These are phyloP conservation scores for Parazoanthus atlanticus DNA, from an alignment of 92 coral and sea anemone species.

Conservation along the genomic window DNA sequence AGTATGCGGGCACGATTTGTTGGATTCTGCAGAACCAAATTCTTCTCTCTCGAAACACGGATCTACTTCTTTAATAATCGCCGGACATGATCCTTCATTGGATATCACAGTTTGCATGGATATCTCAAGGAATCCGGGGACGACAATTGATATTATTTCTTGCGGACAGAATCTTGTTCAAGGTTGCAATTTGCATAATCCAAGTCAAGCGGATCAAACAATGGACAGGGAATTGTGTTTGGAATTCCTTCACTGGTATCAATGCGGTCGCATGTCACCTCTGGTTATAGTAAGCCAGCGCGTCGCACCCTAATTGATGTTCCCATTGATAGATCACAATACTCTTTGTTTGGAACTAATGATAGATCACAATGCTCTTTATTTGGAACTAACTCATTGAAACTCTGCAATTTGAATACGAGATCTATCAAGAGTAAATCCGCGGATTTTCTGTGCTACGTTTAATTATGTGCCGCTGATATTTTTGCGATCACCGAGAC, in stretches of 20 bases:
- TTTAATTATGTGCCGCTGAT: conserved; percentile 27
- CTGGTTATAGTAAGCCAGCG: conserved; percentile 46
- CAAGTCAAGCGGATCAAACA: conserved; percentile 40
- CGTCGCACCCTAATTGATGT: conserved; percentile 36
- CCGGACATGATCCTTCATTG: conserved; percentile 40
- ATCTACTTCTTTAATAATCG: conserved; percentile 25
- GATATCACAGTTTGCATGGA: conserved; percentile 45
- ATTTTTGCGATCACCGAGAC: conserved; percentile 56
- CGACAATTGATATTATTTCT: background rate
- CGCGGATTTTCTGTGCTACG: no score
- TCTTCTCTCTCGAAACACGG: conserved; percentile 38
- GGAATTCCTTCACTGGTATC: conserved; percentile 40
- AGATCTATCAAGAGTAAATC: no score
- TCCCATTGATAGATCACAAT: conserved; percentile 46
- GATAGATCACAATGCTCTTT: conserved; percentile 25
- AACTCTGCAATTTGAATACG: no score
- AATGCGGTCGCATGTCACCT: conserved; percentile 43
- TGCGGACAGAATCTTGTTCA: conserved; percentile 29
- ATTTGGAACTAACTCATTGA: no score
- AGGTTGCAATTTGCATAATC: conserved; percentile 37
- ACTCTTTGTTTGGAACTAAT: background rate
- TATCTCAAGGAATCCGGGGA: conserved; percentile 41
- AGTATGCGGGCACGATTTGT: background rate
- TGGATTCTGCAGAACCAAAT: conserved; percentile 34
- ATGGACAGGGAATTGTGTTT: conserved; percentile 28